These are phyloP conservation scores for Planiliza haematocheilus DNA, from an alignment of 2,113 vertebrate species.

Conservation along the genomic window DNA sequence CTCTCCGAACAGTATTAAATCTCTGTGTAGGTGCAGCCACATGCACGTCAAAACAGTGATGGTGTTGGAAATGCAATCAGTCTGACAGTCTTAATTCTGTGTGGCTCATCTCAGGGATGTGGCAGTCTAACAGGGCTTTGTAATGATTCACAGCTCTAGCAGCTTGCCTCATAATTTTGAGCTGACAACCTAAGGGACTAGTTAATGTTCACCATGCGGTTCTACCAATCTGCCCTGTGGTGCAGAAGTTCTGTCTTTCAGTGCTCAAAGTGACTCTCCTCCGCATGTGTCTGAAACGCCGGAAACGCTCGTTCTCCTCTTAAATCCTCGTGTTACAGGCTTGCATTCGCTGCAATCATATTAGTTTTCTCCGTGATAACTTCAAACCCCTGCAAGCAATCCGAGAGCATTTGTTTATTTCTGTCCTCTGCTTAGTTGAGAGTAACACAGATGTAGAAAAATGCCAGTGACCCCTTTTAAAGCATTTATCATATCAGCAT, in stretches of 20 bases:
- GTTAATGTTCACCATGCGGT: slow-evolving; percentile 48
- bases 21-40: neutral
- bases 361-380: slow-evolving; percentile 27
- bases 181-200: slow-evolving; percentile 22
- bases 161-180: neutral
- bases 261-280: slow-evolving; percentile 17
- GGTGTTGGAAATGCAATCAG: neutral
- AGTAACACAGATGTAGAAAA: slow-evolving; percentile 45
- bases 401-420: neutral
- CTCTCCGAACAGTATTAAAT: neutral
- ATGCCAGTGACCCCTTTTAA: slow-evolving; percentile 68
- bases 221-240: neutral
- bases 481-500: slow-evolving; percentile 59
- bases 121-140: slow-evolving; percentile 1
- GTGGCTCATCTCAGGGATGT: neutral
- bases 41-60: neutral
- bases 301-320: neutral
- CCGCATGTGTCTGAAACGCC: slow-evolving; percentile 8
- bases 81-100: neutral
- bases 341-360: neutral
- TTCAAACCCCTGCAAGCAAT: neutral
- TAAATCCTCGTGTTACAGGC: neutral
- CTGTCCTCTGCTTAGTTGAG: slow-evolving; percentile 14
- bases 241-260: slow-evolving; percentile 3
- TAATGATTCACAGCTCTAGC: slow-evolving; percentile 43